phyloP scores from a whole-genome alignment of 23 tunicate species.

The Ciona savignyi region DNA sequence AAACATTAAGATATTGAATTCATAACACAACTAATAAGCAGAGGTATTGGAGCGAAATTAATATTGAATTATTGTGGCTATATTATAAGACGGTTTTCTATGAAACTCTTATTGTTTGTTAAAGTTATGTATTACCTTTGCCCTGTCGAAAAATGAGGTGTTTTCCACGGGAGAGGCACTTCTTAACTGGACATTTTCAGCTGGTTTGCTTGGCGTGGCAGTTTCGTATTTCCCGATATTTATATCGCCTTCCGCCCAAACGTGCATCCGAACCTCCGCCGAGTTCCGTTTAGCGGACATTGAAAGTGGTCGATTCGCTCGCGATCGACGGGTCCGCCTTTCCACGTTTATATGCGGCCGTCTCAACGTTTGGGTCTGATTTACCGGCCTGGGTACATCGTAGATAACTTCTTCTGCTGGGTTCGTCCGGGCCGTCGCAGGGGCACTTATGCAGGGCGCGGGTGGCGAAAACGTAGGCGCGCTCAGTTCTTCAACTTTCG shows the following conservation, averaged over 20 bases:
- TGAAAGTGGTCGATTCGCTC: slow-evolving; percentile 28
- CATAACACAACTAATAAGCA: too few relatives aligned
- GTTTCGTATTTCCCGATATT: background rate
- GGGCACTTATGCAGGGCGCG: background rate
- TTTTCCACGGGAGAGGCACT: slow-evolving; percentile 36
- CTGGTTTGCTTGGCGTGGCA: background rate
- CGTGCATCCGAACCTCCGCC: slow-evolving; percentile 49
- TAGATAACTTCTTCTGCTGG: slow-evolving; percentile 34
- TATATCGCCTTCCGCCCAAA: slow-evolving; percentile 42
- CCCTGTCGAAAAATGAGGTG: slow-evolving; percentile 31
- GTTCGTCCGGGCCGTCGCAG: background rate
- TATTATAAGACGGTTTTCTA: too few relatives aligned
- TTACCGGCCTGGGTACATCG: slow-evolving; percentile 57
- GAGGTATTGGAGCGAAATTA: too few relatives aligned
- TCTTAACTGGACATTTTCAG: slow-evolving; percentile 15
- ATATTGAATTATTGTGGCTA: too few relatives aligned
- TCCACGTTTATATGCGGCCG: slow-evolving; percentile 54
- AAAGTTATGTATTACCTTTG: slow-evolving; percentile 14
- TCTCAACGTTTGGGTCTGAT: background rate
- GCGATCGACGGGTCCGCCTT: slow-evolving; percentile 23
- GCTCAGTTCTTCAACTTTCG: background rate
- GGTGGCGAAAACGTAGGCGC: slow-evolving; percentile 2
- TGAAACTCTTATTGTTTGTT: too few relatives aligned
- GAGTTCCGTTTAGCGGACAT: slow-evolving; percentile 41
- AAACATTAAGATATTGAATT: too few relatives aligned